Percentiles rank a stretch among this genome's conserved stretches.
Evolutionary conservation across 2,113 vertebrate species (phyloP).

Genomic region (Oostethus manadensis): DNA sequence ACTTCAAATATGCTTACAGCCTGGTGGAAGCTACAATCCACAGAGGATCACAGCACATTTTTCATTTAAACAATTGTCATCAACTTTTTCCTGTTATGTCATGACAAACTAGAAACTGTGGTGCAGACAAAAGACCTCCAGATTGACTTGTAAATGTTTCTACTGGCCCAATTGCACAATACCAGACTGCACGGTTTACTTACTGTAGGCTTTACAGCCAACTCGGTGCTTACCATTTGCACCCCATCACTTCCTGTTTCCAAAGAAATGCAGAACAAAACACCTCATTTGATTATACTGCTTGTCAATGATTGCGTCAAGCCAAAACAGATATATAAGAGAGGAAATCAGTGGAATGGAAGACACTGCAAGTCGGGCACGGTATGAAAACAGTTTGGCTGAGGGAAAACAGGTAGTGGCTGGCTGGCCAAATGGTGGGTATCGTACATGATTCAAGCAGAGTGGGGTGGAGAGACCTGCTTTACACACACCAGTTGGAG

Average conservation of each 20-base stretch:
- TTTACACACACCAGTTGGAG: slow-evolving; percentile 25
- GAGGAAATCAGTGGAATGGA: slow-evolving; percentile 15
- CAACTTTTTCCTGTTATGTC: slow-evolving; percentile 13
- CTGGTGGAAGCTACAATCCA: slow-evolving; percentile 24
- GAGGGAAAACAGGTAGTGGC: slow-evolving; percentile 27
- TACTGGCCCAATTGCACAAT: slow-evolving; percentile 17
- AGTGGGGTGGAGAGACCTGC: slow-evolving; percentile 24
- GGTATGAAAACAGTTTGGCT: slow-evolving; percentile 1
- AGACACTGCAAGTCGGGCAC: slow-evolving; percentile 9
- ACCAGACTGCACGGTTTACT: slow-evolving; percentile 30
- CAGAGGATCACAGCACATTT: no score
- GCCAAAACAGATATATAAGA: slow-evolving; percentile 28
- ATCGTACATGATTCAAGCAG: slow-evolving; percentile 14
- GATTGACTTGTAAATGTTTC: slow-evolving; percentile 26
- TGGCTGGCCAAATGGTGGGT: slow-evolving; percentile 27
- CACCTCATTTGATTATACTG: no score
- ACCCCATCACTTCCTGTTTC: slow-evolving; percentile 33
- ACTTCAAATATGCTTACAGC: slow-evolving; percentile 11
- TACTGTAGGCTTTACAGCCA: slow-evolving; percentile 24
- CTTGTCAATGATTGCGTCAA: slow-evolving; percentile 18
- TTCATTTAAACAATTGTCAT: slow-evolving; percentile 10
- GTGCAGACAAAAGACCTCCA: slow-evolving; percentile 22
- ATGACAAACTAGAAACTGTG: slow-evolving; percentile 30
- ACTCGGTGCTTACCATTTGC: slow-evolving; percentile 43
- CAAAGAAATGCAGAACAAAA: neutral